Base-by-base conservation (phyloP, 2,888 invertebrate species). In the Pardosa pseudoannulata region DNA sequence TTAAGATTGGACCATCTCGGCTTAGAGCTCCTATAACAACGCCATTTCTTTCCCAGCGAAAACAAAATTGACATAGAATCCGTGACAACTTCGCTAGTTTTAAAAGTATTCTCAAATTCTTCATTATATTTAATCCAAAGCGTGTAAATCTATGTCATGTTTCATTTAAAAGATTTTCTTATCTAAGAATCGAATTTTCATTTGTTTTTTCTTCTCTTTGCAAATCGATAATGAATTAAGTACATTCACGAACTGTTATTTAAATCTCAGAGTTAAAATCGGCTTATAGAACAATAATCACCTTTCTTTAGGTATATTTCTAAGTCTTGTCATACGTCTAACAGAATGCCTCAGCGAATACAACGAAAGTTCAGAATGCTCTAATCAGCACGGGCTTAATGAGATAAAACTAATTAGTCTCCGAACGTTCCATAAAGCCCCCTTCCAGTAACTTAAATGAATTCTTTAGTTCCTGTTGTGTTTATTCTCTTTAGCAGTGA, bases 351-450 rank as follows among this genome's bases (percentile, higher is more conserved):
- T n/a, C 41, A 16, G 28, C 6, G 16, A 41, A 32, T 13, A 28
- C 70, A 70, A 70, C 41, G 64, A 79, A 79, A 79, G 79, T 73
- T 72, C 67, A n/a, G 36, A 73, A 73, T 65, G 36, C 56, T 16
- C 79, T 80, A 80, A 80, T 80, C 67, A 73, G 67, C 31, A 46
- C 64, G 28, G 32, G 36, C 79, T 80, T 80, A 81, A 75, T 64
- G 74, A 62, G 74, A 81, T 82, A 76, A 82, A 82, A 71, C 71
- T 82, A 82, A 82, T 82, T 82, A 82, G 65, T 27, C 36, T n/a
- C 46, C 39, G 23, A 29, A 13, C 36, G 56, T 31, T 68, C n/a
- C 31, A 13, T 23, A 68, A 68, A 68, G 68, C 68, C 19, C 39
- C 36, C 27, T 13, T 31, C 31, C 56, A 56, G 23, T 56, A 56